Evolutionary conservation across 2,797 vertebrate genomes (phyloP).

Genomic region (Malacoraja senta): DNA sequence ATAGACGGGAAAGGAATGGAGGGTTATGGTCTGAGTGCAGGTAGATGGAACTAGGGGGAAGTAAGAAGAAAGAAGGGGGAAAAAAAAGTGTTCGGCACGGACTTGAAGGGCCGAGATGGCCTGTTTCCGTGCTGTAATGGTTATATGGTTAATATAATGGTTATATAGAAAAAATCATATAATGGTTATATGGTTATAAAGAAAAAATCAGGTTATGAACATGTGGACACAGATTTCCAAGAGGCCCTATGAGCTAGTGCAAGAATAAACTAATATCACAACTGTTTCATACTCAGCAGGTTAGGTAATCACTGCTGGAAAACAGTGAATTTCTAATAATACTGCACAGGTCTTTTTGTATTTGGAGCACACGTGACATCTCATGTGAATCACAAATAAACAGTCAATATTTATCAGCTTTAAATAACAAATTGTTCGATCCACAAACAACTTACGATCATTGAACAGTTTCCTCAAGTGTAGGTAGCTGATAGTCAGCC

Average conservation of each 20-base stretch:
- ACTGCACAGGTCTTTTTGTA: no score
- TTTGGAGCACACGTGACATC: background rate
- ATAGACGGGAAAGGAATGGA: no score
- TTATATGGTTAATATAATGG: no score
- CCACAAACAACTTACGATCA: conserved; percentile 63
- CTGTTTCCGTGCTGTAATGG: no score
- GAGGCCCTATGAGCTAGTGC: background rate
- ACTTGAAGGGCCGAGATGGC: no score
- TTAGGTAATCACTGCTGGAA: background rate
- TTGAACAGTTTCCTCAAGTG: conserved; percentile 83
- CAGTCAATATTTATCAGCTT: background rate
- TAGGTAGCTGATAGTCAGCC: conserved; percentile 92
- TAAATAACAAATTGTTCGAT: background rate
- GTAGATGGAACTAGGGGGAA: no score
- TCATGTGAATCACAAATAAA: background rate
- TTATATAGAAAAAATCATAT: no score
- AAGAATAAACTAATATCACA: background rate
- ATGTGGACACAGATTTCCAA: background rate
- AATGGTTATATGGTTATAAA: no score
- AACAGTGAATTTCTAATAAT: background rate
- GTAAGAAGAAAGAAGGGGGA: no score
- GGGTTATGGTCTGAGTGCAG: no score
- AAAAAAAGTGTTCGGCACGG: no score
- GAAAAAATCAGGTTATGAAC: background rate
- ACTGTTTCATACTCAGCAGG: background rate